A percentile compares a stretch with the other conserved stretches of the same genome.
Evolutionary conservation across 2,797 vertebrate species (phyloP).

Genomic region (Monodelphis domestica): DNA sequence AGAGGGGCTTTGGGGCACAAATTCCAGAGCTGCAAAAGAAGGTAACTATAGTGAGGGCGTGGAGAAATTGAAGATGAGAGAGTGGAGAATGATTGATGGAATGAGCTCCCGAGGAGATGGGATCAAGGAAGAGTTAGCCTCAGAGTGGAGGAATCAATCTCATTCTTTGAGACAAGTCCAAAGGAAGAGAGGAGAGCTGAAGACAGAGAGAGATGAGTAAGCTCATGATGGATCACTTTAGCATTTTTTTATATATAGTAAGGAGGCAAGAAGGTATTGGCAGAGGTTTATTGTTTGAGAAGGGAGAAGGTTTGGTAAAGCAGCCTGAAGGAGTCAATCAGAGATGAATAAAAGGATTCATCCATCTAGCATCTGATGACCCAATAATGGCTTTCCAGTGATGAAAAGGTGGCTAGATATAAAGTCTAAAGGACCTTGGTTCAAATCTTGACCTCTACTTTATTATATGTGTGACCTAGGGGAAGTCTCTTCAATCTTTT

Average conservation of each 20-base stretch:
- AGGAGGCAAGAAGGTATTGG: neutral
- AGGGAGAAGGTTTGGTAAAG: neutral
- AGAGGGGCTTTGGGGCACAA: neutral
- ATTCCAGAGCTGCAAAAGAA: neutral
- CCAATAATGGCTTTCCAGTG: neutral
- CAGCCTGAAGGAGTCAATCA: neutral
- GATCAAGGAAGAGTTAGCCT: neutral
- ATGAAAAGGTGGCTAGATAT: neutral
- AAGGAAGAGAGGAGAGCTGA: neutral
- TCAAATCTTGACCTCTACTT: neutral
- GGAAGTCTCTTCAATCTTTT: neutral
- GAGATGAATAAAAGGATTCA: neutral
- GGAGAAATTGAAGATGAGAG: neutral
- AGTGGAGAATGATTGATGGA: neutral
- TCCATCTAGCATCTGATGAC: neutral
- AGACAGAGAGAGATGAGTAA: neutral
- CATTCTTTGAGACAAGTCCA: neutral
- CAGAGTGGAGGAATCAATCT: neutral
- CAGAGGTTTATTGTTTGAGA: neutral
- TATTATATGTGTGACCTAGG: neutral
- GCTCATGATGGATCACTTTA: neutral
- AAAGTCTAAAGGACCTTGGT: neutral
- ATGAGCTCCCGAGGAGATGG: neutral
- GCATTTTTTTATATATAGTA: neutral
- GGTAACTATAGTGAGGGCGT: neutral